Conservation (phyloP, 2,797 vertebrate species). For the Schizopygopsis malacanthus region DNA sequence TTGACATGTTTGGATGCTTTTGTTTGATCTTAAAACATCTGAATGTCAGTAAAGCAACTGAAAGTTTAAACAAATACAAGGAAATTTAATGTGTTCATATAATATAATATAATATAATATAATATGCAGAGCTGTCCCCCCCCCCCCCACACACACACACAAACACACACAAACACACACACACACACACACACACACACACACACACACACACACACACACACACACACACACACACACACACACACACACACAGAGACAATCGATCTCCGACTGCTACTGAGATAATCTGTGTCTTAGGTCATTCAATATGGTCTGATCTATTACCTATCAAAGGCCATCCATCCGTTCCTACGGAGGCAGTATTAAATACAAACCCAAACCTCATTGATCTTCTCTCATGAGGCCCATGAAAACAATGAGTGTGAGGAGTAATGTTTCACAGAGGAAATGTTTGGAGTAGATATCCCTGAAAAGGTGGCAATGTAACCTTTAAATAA, state of each 20-base stretch:
- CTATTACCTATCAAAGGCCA: conserved; percentile 67
- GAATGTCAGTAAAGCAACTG: neutral
- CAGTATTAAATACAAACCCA: conserved; percentile 65
- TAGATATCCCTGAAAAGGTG: conserved; percentile 50
- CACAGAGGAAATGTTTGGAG: conserved; percentile 53
- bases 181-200: neutral
- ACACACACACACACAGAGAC: conserved; percentile 33
- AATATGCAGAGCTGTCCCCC: neutral
- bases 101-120: conserved; percentile 1
- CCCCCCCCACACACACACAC: neutral
- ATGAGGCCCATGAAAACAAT: conserved; percentile 67
- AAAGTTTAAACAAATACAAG: neutral
- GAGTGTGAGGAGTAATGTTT: conserved; percentile 56
- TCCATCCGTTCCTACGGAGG: conserved; percentile 59
- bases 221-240: neutral
- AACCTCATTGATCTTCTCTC: conserved; percentile 70
- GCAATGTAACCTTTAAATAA: conserved; percentile 54
- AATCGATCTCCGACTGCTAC: conserved; percentile 70
- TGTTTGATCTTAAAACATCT: neutral
- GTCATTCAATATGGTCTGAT: conserved; percentile 74
- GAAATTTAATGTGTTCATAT: neutral
- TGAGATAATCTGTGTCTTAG: conserved; percentile 70
- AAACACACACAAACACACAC: too few species aligned
- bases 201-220: too few species aligned
- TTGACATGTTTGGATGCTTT: neutral